Base-by-base conservation (phyloP, 2,888 invertebrate genomes). In the Tachystola acroxantha region DNA sequence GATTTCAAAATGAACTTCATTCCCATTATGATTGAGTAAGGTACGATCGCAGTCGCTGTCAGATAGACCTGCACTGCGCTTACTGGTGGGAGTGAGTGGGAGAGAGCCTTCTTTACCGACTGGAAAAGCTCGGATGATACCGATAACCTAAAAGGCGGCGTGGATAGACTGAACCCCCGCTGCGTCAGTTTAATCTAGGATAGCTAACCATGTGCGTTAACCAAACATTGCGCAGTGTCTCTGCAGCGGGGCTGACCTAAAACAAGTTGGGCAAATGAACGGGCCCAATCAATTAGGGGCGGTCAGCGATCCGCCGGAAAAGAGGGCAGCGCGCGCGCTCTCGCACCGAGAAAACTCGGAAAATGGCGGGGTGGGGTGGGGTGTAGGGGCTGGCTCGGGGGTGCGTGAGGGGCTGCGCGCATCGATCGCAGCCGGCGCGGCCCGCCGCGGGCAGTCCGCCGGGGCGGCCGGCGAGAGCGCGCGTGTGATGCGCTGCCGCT, bases 261-360 rank as follows among this genome's bases (percentile, higher is more conserved):
- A 84, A 84, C 64, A 60, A 71, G 75, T 75, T 78, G 75, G 75
- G 77, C 74, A 76, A 79, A 77, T 70, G 77, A 71, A 76, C 76
- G 65, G 74, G 69, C 61, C 74, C 77, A 84, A 85, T 84, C 82
- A 86, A 85, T 86, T 85, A 82, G 78, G 79, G 77, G 76, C 85
- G 85, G 85, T 81, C 85, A 82, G 84, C 84, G 81, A 75, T 82
- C 79, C 73, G 79, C 69, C 64, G 80, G 79, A 84, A 84, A 77
- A 75, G 75, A 79, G 86, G 80, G 87, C 86, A 84, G 85, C 82
- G 86, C 88, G 88, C 88, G 88, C 86, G 81, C 85, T 72, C 63
- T 68, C 77, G 76, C 81, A 80, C 85, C 73, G 64, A 68, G 78
- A 75, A 84, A 81, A 79, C 64, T 77, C 81, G 88, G 88, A 81